phyloP scores from a whole-genome alignment of 2,888 invertebrate species.

The Thalpophila matura region DNA sequence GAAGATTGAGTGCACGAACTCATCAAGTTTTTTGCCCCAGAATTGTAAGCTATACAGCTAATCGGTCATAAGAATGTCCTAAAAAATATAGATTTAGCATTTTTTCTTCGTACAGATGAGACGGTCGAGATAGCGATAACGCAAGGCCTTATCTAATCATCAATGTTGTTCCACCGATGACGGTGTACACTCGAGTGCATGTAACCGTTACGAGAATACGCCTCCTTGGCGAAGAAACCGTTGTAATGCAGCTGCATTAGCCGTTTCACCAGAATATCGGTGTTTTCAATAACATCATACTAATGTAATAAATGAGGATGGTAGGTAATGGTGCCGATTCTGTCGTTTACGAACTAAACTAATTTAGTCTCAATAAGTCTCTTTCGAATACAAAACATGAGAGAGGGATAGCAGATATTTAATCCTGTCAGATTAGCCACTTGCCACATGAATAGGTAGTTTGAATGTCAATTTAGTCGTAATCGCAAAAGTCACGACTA shows the following conservation, averaged over 20 bases:
- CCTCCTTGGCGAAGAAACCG: conserved; percentile 59
- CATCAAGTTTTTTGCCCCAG: background rate
- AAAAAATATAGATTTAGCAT: conserved; percentile 17
- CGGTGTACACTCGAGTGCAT: conserved; percentile 38
- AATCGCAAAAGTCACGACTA: too few species aligned
- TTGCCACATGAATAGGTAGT: too few species aligned
- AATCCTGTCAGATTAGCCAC: too few species aligned
- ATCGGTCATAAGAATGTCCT: conserved; percentile 17
- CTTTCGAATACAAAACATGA: too few species aligned
- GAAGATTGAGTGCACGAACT: conserved; percentile 22
- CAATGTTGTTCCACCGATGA: conserved; percentile 62
- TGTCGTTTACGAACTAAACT: too few species aligned
- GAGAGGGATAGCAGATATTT: too few species aligned
- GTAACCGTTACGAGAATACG: conserved; percentile 51
- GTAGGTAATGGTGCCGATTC: too few species aligned
- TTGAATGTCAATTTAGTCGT: too few species aligned
- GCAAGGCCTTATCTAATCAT: conserved; percentile 71
- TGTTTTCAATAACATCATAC: conserved; percentile 56
- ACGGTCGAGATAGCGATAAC: conserved; percentile 60
- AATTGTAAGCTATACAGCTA: background rate
- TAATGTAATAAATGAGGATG: conserved; percentile 53
- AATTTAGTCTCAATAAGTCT: too few species aligned
- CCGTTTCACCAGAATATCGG: conserved; percentile 48
- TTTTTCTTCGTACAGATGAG: conserved; percentile 43
- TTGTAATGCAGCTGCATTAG: conserved; percentile 58